Percentiles rank a stretch among this genome's conserved stretches.
Evolutionary conservation across 2,113 vertebrate genomes (phyloP).

Genomic region (Prunella fulvescens): DNA sequence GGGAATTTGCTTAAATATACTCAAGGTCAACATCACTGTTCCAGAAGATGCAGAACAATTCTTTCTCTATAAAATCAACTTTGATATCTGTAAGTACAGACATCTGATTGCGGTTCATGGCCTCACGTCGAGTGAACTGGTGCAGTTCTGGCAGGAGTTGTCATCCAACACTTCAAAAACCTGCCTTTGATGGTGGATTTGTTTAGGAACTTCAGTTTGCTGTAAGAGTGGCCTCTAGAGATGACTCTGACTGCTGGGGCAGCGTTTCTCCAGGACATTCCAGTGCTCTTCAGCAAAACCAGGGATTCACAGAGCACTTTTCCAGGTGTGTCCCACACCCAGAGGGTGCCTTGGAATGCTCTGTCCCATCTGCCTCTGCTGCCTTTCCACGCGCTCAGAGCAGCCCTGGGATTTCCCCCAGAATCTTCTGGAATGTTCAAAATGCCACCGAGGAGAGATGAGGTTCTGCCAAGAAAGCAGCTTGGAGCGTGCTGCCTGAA

Average conservation of each 20-base stretch:
- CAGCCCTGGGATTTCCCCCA: background rate
- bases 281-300: accelerated
- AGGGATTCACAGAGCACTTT: background rate
- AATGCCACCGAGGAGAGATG: accelerated
- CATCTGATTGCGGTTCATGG: conserved; percentile 63
- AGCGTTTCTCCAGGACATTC: background rate
- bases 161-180: background rate
- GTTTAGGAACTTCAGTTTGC: background rate
- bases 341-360: background rate
- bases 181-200: conserved; percentile 39
- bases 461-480: background rate
- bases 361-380: background rate
- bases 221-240: background rate
- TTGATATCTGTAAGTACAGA: conserved; percentile 66
- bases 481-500: background rate
- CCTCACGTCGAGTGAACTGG: conserved; percentile 52
- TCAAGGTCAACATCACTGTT: conserved; percentile 60
- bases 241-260: accelerated
- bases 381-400: accelerated
- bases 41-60: conserved; percentile 61
- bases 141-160: conserved; percentile 68
- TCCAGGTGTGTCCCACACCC: accelerated
- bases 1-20: conserved; percentile 70
- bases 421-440: background rate
- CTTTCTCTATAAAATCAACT: conserved; percentile 61